Evolutionary conservation across 2,797 vertebrate species (phyloP).

Genomic region (Trematomus bernacchii): DNA sequence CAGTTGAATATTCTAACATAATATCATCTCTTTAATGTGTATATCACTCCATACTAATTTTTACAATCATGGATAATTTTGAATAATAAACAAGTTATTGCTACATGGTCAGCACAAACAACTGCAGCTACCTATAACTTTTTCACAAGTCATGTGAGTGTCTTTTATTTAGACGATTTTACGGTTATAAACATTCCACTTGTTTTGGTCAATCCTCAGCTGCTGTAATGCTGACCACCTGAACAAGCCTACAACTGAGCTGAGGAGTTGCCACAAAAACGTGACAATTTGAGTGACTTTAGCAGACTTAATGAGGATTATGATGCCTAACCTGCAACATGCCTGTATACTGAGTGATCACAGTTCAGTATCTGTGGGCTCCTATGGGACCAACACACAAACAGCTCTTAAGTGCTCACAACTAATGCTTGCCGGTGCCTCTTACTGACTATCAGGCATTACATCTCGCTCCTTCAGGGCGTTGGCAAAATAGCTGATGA

Average conservation of each 20-base stretch:
- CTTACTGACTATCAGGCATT: constrained; percentile 45
- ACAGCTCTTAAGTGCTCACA: constrained; percentile 67
- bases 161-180: background rate
- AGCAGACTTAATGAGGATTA: background rate
- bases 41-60: background rate
- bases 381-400: constrained; percentile 60
- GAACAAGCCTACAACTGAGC: background rate
- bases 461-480: constrained; percentile 67
- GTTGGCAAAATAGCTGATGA: constrained; percentile 73
- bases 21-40: background rate
- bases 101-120: background rate
- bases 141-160: background rate
- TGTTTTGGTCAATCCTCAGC: background rate
- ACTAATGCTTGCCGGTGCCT: constrained; percentile 62
- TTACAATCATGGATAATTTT: background rate
- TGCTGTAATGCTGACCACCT: background rate
- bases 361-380: constrained; percentile 40
- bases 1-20: background rate
- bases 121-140: background rate
- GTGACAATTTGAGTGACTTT: background rate
- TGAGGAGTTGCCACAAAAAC: background rate
- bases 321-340: background rate
- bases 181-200: background rate
- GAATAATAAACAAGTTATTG: background rate
- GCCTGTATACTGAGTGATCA: constrained; percentile 30